Percentiles rank a stretch among this genome's conserved stretches.
phyloP scores from a whole-genome alignment of 2,888 invertebrate species.

The Anthophora plumipes region DNA sequence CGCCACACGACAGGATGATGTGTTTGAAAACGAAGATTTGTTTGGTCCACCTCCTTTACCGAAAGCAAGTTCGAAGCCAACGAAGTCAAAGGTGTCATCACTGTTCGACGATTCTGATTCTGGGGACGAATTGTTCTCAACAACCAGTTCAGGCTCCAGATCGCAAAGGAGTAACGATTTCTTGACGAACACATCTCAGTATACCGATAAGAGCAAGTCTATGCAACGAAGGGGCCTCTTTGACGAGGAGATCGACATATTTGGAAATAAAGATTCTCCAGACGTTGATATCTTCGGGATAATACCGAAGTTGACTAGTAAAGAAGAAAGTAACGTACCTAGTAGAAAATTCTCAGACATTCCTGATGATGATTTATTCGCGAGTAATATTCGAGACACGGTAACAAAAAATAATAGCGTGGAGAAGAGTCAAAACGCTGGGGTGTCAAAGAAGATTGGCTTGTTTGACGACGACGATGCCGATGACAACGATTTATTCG shows the following conservation, averaged over 20 bases:
- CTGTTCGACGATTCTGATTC: conserved; percentile 82
- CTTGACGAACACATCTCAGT: conserved; percentile 62
- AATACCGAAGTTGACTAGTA: conserved; percentile 31
- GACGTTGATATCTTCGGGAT: conserved; percentile 77
- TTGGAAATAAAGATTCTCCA: conserved; percentile 70
- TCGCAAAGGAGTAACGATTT: conserved; percentile 78
- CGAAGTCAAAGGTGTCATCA: conserved; percentile 77
- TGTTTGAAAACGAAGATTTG: conserved; percentile 77
- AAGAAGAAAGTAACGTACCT: neutral
- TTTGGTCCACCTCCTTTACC: conserved; percentile 82
- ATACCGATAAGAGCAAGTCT: conserved; percentile 63
- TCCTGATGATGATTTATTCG: conserved; percentile 22
- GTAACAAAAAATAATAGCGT: conserved; percentile 26
- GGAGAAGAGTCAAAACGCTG: conserved; percentile 12
- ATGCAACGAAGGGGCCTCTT: conserved; percentile 72
- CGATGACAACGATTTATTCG: conserved; percentile 72
- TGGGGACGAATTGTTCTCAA: conserved; percentile 81
- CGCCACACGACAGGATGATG: conserved; percentile 65
- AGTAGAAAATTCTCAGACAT: conserved; percentile 9
- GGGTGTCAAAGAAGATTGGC: conserved; percentile 55
- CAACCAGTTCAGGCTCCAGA: conserved; percentile 77
- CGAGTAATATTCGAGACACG: conserved; percentile 7
- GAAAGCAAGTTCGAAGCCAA: conserved; percentile 71
- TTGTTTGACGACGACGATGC: conserved; percentile 78
- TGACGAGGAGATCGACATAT: conserved; percentile 76